Evolutionary conservation across 2,113 vertebrate genomes (phyloP), one percentile per base, ranked within the genome.

Genomic region (Andinoacara biseriatus): DNA sequence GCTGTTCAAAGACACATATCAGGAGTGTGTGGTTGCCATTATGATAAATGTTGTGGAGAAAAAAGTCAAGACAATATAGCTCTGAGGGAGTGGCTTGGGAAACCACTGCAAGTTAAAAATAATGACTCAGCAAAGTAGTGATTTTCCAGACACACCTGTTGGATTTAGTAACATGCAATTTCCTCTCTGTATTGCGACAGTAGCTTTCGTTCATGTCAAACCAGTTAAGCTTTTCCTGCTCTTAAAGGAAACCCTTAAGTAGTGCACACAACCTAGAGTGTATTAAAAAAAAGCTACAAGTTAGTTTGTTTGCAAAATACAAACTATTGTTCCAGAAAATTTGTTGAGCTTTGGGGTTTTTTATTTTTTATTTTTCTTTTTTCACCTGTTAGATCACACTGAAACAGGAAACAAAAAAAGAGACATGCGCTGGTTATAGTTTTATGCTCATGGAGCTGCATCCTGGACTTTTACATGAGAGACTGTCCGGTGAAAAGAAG

Each of bases 281-380:
- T 56, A 33, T 38, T 31, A 31, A 31, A 58, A 14, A 35, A 58
- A 74, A 43, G 8, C 1, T 60, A 26, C 35, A 76, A 52, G 15
- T 10, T 52, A 13, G 10, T 29, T 72, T 1, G 31, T 2, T 52
- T 49, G 29, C 43, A 6, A 20, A 69, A 69, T 8, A 20, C 2
- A 49, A 24, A 31, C 65, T 29, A 52, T 24, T 24, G 26, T 49
- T 69, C 17, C 65, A 49, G 26, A 8, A 52, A 49, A 49, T 29
- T 29, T 69, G 40, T 0, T 0, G 17, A 29, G 18, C 15, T 29
- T 69, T 20, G 2, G 2, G 2, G 14, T 1, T 5, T 54, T 14
- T 14, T 22, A 35, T 33, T 65, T 15, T 3, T 0, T 38, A 0
- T 43, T 10, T 65, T 65, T 3, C 9, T 38, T 0, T 31, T 29